These are phyloP conservation scores for Cydia fagiglandana DNA, from an alignment of 1,140 invertebrate genomes.

Conservation along the genomic window DNA sequence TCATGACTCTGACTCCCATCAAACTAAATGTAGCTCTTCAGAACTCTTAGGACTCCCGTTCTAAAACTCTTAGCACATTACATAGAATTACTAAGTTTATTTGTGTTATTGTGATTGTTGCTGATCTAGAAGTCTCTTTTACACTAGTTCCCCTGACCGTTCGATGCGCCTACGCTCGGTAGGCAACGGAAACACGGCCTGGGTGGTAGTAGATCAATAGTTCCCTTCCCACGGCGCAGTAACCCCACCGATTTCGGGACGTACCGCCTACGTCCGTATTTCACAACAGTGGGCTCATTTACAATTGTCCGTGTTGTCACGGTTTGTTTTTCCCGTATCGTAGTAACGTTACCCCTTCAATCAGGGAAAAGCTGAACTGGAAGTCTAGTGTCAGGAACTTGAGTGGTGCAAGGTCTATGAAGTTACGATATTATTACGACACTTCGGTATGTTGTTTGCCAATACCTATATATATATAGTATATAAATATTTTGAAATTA, in stretches of 20 bases:
- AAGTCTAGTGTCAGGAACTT: not conserved
- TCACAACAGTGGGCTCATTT: conserved; percentile 38
- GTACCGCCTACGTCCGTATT: conserved; percentile 33
- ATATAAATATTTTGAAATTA: too few species aligned
- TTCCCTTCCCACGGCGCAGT: conserved; percentile 65
- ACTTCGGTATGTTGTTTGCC: conserved; percentile 55
- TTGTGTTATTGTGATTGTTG: not conserved
- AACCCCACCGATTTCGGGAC: conserved; percentile 52
- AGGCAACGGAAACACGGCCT: not conserved
- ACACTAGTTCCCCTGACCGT: not conserved
- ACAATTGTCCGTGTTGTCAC: conserved; percentile 42
- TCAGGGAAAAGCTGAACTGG: conserved; percentile 18
- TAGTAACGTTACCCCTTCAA: conserved; percentile 44
- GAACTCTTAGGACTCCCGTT: too few species aligned
- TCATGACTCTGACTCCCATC: too few species aligned
- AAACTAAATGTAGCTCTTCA: too few species aligned
- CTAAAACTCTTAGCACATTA: too few species aligned
- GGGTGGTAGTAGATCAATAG: conserved; percentile 59
- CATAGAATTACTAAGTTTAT: too few species aligned
- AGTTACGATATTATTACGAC: conserved; percentile 71
- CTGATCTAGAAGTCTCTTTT: not conserved
- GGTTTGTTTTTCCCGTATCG: conserved; percentile 47
- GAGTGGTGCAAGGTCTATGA: conserved; percentile 52
- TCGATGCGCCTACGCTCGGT: not conserved
- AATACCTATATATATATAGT: not conserved